phyloP scores from a whole-genome alignment of 2,113 vertebrate species.

The Aythya baeri region DNA sequence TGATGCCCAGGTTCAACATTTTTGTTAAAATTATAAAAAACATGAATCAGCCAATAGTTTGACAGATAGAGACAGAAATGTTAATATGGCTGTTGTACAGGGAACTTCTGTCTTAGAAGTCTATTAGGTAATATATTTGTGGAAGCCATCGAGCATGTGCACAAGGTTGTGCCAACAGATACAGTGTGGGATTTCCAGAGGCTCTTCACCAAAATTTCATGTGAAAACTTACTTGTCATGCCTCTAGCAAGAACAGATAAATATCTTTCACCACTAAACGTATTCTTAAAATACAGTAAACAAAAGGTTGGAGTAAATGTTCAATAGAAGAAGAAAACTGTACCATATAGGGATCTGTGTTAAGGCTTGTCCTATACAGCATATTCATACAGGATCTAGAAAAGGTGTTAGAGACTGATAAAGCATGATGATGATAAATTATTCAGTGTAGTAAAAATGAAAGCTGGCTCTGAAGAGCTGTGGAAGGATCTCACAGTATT shows the following conservation, averaged over 20 bases:
- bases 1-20: not conserved
- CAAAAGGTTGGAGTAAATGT: not conserved
- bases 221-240: not conserved
- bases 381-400: conserved; percentile 47
- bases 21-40: not conserved
- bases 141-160: not conserved
- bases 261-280: not conserved
- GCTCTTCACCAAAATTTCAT: not conserved
- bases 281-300: not conserved
- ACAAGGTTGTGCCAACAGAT: not conserved
- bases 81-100: not conserved
- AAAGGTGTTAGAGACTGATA: conserved; percentile 56
- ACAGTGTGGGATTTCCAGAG: not conserved
- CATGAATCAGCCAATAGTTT: not conserved
- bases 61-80: not conserved
- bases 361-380: not conserved
- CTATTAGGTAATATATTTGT: not conserved
- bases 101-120: not conserved
- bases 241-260: not conserved
- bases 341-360: not conserved
- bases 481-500: conserved; percentile 41
- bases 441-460: conserved; percentile 61
- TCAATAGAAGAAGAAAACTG: not conserved
- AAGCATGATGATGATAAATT: conserved; percentile 60
- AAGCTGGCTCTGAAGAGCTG: conserved; percentile 51